Evolutionary conservation across 2,113 vertebrate species (phyloP).

Genomic region (Stegastes partitus): DNA sequence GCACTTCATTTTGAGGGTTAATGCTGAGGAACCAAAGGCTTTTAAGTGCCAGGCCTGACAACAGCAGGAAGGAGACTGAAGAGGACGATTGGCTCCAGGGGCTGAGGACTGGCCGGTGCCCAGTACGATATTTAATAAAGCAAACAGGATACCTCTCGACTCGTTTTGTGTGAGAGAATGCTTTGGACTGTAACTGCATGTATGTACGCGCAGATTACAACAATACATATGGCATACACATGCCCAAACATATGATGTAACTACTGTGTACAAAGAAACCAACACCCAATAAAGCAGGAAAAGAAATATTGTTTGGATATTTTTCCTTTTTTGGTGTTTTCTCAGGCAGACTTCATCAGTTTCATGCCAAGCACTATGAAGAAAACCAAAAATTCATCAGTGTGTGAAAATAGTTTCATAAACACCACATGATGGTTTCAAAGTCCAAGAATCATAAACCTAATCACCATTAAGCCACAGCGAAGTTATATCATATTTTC

Average conservation of each 20-base stretch:
- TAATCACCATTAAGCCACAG: neutral
- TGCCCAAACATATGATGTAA: neutral
- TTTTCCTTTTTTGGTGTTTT: slow-evolving; percentile 4
- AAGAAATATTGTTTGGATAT: neutral
- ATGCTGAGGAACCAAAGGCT: slow-evolving; percentile 29
- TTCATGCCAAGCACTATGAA: slow-evolving; percentile 2
- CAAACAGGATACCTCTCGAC: slow-evolving; percentile 30
- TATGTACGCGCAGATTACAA: neutral
- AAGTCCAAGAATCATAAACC: neutral
- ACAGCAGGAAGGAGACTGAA: slow-evolving; percentile 41
- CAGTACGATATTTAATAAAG: slow-evolving; percentile 52
- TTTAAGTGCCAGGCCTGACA: slow-evolving; percentile 35
- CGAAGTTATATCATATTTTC: neutral
- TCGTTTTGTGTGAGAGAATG: slow-evolving; percentile 8
- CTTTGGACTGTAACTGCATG: neutral
- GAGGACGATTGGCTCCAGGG: slow-evolving; percentile 43
- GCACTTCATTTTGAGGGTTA: slow-evolving; percentile 44
- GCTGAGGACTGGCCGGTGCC: slow-evolving; percentile 27
- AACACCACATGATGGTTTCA: neutral
- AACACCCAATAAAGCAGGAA: neutral
- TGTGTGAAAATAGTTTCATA: neutral
- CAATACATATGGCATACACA: neutral
- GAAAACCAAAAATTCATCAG: neutral
- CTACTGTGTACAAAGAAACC: neutral
- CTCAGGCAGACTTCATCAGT: neutral